Evolutionary conservation across 2,888 invertebrate genomes (phyloP).

Genomic region (Horisme vitalbata): DNA sequence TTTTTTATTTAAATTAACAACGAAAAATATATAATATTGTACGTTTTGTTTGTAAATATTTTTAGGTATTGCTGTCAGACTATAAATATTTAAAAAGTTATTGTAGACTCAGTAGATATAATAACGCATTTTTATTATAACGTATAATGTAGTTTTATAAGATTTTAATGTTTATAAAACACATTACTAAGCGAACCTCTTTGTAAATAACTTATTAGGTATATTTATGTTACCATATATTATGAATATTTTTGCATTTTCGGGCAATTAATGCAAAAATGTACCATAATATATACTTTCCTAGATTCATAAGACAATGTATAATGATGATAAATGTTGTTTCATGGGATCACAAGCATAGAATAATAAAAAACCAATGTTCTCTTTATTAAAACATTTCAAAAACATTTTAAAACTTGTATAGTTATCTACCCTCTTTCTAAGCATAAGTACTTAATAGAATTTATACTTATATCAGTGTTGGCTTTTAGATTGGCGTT

Average conservation of each 20-base stretch:
- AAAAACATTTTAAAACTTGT: too few species aligned
- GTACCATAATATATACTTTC: constrained; percentile 22
- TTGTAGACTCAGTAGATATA: constrained; percentile 2
- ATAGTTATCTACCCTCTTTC: not conserved
- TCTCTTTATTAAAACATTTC: not conserved
- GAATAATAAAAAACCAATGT: constrained; percentile 7
- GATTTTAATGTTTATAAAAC: constrained; percentile 24
- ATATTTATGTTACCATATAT: constrained; percentile 13
- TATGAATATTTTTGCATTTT: constrained; percentile 62
- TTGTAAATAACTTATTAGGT: constrained; percentile 40
- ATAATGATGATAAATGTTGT: constrained; percentile 32
- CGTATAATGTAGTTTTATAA: not conserved
- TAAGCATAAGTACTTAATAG: not conserved
- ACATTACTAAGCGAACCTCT: constrained; percentile 46
- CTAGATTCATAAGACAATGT: constrained; percentile 20
- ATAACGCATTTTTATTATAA: not conserved
- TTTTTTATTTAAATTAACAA: not conserved
- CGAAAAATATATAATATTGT: constrained; percentile 1
- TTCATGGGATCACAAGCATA: constrained; percentile 44
- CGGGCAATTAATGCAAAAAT: constrained; percentile 76
- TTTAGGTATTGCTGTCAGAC: constrained; percentile 49
- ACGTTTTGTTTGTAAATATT: constrained; percentile 10
- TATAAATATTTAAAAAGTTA: constrained; percentile 38
- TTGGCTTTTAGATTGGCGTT: not conserved
- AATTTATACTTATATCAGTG: not conserved